phyloP scores from a whole-genome alignment of 1,140 invertebrate species.

The Chironomus tepperi region DNA sequence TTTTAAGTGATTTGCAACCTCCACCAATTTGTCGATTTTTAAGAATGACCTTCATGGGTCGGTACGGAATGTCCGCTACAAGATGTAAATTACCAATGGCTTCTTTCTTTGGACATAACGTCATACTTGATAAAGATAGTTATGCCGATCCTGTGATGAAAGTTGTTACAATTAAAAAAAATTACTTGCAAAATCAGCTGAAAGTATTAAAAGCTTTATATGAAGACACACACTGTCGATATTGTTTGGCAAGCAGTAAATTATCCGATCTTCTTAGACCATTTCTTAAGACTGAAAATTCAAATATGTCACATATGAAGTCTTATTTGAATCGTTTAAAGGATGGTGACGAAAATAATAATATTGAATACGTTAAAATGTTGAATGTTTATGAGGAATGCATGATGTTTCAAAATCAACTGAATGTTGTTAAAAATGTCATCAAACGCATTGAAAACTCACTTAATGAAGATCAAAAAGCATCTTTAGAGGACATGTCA shows the following conservation, averaged over 20 bases:
- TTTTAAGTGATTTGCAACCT: constrained; percentile 81
- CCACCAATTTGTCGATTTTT: constrained; percentile 79
- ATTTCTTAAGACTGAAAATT: constrained; percentile 62
- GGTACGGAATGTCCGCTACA: constrained; percentile 76
- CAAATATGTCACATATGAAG: constrained; percentile 70
- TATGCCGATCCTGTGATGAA: constrained; percentile 43
- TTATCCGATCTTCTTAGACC: constrained; percentile 65
- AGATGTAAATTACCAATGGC: constrained; percentile 83
- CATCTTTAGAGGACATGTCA: constrained; percentile 41
- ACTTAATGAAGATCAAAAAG: constrained; percentile 32
- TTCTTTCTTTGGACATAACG: constrained; percentile 84
- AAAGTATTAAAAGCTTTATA: constrained; percentile 43
- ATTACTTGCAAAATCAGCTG: constrained; percentile 33
- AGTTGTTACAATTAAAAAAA: constrained; percentile 32
- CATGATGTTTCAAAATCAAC: constrained; percentile 67
- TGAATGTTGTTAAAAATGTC: constrained; percentile 65
- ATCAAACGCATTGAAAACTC: constrained; percentile 58
- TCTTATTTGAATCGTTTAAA: constrained; percentile 63
- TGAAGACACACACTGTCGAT: constrained; percentile 74
- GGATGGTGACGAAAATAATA: constrained; percentile 46
- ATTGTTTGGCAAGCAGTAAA: constrained; percentile 73
- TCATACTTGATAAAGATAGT: constrained; percentile 60
- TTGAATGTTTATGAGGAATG: constrained; percentile 74
- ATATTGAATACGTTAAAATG: constrained; percentile 55
- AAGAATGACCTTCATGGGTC: constrained; percentile 81